phyloP scores from a whole-genome alignment of 1,140 invertebrate genomes.

The Plectus sambesii region DNA sequence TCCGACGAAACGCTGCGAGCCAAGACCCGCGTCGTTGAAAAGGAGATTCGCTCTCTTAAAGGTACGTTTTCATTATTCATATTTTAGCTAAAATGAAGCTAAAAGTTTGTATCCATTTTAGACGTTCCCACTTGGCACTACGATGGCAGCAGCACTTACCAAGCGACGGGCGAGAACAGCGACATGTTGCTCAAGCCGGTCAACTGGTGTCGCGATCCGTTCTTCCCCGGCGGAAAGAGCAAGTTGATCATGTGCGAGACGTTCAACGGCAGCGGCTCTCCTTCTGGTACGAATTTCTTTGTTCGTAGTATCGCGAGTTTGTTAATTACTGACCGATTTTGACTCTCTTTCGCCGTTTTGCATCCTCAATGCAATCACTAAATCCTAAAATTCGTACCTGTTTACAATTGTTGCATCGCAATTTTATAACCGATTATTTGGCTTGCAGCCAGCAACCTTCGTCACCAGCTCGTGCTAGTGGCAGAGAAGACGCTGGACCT shows the following conservation, averaged over 20 bases:
- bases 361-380: no score
- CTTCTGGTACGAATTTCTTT: conserved; percentile 49
- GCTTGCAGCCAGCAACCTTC: conserved; percentile 57
- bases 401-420: no score
- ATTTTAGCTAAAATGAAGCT: background rate
- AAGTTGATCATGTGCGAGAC: conserved; percentile 75
- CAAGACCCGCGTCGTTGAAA: conserved; percentile 71
- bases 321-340: no score
- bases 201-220: conserved; percentile 77
- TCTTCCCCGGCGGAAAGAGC: conserved; percentile 66
- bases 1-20: conserved; percentile 69
- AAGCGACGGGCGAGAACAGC: conserved; percentile 56
- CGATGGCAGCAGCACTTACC: conserved; percentile 62
- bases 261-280: conserved; percentile 60
- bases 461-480: conserved; percentile 60
- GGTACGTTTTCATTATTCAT: conserved; percentile 46
- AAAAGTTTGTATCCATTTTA: no score
- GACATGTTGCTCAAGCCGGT: conserved; percentile 71
- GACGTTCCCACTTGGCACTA: conserved; percentile 85
- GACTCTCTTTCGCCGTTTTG: no score
- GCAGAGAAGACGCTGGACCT: conserved; percentile 58
- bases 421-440: background rate
- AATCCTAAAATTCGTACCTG: no score
- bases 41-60: conserved; percentile 59
- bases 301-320: no score